Percentiles rank a stretch among this genome's conserved stretches.
Conservation (phyloP, 2,797 vertebrate species). For the Coilia nasus region DNA sequence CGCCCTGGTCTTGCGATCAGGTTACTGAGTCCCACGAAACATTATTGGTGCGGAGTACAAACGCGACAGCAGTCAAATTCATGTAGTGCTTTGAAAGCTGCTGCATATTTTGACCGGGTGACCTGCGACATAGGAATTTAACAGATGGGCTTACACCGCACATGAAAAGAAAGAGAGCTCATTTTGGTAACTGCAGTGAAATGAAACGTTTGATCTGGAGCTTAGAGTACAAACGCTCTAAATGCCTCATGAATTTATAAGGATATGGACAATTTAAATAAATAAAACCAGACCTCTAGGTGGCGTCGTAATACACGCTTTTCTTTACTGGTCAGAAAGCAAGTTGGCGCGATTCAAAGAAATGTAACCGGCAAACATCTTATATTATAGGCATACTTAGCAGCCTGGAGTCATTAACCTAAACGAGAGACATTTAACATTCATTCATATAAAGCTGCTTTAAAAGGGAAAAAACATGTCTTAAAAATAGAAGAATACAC, state of each 20-base stretch:
- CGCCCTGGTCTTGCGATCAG: constrained; percentile 31
- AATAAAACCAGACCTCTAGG: constrained; percentile 53
- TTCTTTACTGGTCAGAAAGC: constrained; percentile 40
- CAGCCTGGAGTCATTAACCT: neutral
- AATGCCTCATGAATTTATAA: constrained; percentile 13
- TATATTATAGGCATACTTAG: neutral
- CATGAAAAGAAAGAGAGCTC: neutral
- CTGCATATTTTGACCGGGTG: neutral
- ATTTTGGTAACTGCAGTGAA: neutral
- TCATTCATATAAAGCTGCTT: neutral
- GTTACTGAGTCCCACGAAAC: constrained; percentile 29
- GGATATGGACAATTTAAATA: constrained; percentile 3
- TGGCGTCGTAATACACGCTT: constrained; percentile 48
- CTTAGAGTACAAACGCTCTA: neutral
- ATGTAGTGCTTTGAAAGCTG: neutral
- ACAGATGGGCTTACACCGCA: neutral
- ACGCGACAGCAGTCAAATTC: neutral
- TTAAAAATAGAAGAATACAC: constrained; percentile 53
- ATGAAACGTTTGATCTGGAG: neutral
- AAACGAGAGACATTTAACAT: neutral
- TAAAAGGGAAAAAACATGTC: neutral
- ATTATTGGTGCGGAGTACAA: constrained; percentile 24
- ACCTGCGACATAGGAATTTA: neutral
- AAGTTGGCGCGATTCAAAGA: constrained; percentile 11
- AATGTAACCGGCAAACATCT: neutral